phyloP scores from a whole-genome alignment of 2,113 vertebrate species.

The Plecturocebus donacophilus region DNA sequence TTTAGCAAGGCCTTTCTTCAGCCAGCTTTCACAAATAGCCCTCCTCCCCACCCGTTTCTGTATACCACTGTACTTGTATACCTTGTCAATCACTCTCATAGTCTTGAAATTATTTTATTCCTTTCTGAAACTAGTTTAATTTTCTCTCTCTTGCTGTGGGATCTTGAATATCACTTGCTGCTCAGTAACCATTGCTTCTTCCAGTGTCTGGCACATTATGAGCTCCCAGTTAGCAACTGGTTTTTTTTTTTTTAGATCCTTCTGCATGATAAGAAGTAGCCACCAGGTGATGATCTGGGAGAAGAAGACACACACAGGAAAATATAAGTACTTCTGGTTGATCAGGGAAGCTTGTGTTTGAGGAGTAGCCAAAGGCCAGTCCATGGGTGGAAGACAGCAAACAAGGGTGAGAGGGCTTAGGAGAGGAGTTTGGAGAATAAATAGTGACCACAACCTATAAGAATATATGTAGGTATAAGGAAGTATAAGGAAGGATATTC shows the following conservation, averaged over 20 bases:
- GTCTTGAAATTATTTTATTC: not conserved
- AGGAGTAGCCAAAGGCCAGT: not conserved
- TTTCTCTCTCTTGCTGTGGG: not conserved
- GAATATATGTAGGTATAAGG: too few relatives aligned
- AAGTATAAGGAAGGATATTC: not conserved
- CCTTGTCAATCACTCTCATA: not conserved
- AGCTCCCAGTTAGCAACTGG: not conserved
- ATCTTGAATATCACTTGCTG: not conserved
- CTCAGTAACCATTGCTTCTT: not conserved
- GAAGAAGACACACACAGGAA: not conserved
- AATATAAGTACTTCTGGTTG: not conserved
- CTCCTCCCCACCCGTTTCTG: not conserved
- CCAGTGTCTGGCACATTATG: not conserved
- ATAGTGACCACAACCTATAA: too few relatives aligned
- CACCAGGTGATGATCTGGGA: not conserved
- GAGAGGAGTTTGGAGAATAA: not conserved
- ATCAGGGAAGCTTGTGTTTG: not conserved
- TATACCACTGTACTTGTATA: not conserved
- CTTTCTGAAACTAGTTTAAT: not conserved
- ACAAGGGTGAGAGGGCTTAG: not conserved
- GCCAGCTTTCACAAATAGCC: not conserved
- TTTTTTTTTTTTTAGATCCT: rapidly evolving
- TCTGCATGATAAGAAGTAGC: not conserved
- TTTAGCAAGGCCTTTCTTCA: not conserved
- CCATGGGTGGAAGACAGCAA: not conserved